A percentile compares a stretch with the other conserved stretches of the same genome.
Conservation (phyloP, 2,888 invertebrate genomes). For the Cheilosia grossa region DNA sequence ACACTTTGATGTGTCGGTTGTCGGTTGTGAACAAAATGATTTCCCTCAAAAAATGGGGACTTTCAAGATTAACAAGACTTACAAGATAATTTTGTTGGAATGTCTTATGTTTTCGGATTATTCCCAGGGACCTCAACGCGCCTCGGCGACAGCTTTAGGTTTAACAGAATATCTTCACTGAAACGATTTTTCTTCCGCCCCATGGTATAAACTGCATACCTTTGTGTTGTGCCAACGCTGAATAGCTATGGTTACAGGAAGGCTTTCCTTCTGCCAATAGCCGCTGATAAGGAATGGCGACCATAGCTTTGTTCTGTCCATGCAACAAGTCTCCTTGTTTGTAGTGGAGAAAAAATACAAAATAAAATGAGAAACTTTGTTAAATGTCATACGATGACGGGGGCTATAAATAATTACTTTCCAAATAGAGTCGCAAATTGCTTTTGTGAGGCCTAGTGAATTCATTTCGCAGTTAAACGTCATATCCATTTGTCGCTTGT, state of each 20-base stretch:
- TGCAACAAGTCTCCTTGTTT: slow-evolving; percentile 54
- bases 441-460: slow-evolving; percentile 36
- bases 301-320: background rate
- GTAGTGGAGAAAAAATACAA: background rate
- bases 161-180: slow-evolving; percentile 17
- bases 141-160: slow-evolving; percentile 17
- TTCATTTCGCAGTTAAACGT: slow-evolving; percentile 41
- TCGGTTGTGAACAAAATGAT: background rate
- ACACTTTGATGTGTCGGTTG: slow-evolving; percentile 28
- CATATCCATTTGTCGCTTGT: slow-evolving; percentile 4
- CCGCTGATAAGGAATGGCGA: slow-evolving; percentile 12
- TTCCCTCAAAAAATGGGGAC: slow-evolving; percentile 14
- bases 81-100: slow-evolving; percentile 32
- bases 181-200: slow-evolving; percentile 12
- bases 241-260: slow-evolving; percentile 76
- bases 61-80: slow-evolving; percentile 37
- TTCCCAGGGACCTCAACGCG: slow-evolving; percentile 24
- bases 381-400: background rate
- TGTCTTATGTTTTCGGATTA: slow-evolving; percentile 17
- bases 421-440: slow-evolving; percentile 43
- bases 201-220: background rate
- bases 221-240: slow-evolving; percentile 76
- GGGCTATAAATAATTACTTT: slow-evolving; percentile 43
- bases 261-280: slow-evolving; percentile 10
- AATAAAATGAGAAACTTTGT: background rate